Conservation (phyloP, 2,888 invertebrate genomes). For the Mimas tiliae region DNA sequence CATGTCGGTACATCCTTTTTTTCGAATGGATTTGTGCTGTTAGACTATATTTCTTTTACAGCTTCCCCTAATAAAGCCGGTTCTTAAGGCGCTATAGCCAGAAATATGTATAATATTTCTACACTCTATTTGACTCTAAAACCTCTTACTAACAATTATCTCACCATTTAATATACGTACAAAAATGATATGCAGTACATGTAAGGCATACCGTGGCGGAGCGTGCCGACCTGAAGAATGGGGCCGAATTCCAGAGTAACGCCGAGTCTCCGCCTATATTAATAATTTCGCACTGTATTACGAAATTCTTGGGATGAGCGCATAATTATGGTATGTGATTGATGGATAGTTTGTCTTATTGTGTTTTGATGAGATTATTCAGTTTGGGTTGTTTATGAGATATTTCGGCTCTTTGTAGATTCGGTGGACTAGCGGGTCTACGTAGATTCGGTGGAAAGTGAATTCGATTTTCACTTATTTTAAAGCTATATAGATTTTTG, state of each 20-base stretch:
- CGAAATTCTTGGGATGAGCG: conserved; percentile 35
- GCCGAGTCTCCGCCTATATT: conserved; percentile 48
- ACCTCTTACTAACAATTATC: background rate
- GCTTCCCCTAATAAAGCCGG: no score
- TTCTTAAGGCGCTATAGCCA: no score
- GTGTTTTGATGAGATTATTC: conserved; percentile 2
- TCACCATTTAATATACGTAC: background rate
- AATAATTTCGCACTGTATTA: conserved; percentile 53
- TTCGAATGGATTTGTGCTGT: no score
- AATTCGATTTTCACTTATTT: no score
- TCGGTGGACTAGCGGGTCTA: no score
- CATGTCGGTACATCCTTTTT: no score
- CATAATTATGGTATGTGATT: conserved; percentile 28
- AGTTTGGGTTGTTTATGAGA: background rate
- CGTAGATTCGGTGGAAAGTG: no score
- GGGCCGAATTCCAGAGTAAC: conserved; percentile 61
- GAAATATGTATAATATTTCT: background rate
- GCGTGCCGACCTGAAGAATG: conserved; percentile 56
- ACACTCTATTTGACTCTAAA: background rate
- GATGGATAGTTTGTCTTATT: conserved; percentile 10
- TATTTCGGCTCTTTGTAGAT: background rate
- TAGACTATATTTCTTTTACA: no score
- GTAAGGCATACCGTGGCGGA: conserved; percentile 32
- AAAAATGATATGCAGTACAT: conserved; percentile 11
- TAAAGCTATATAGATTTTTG: no score